Conservation (phyloP, 2,797 vertebrate species). For the Podarcis siculus region DNA sequence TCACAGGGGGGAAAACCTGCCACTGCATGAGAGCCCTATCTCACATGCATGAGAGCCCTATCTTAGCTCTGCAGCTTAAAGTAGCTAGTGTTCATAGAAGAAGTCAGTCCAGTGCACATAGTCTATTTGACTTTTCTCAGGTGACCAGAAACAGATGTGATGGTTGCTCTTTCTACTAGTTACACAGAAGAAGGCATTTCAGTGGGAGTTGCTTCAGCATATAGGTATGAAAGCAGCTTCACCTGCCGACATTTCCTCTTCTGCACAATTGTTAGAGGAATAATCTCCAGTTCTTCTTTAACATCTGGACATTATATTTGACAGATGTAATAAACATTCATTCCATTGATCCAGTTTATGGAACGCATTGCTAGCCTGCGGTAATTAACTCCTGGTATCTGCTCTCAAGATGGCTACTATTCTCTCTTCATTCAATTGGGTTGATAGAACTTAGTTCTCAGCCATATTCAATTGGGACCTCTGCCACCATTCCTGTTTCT, state of each 20-base stretch:
- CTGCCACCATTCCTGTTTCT: neutral
- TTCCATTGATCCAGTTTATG: neutral
- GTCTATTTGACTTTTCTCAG: neutral
- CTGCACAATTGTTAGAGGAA: neutral
- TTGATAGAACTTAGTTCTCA: neutral
- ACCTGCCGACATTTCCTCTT: neutral
- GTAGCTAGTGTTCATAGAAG: neutral
- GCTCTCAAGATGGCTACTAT: neutral
- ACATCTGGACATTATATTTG: neutral
- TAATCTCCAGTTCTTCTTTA: neutral
- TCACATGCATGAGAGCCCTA: too few species aligned
- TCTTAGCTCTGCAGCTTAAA: neutral
- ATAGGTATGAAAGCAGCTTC: neutral
- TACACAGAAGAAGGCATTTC: neutral
- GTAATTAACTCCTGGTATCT: neutral
- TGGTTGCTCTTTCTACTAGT: neutral
- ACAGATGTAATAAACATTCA: neutral
- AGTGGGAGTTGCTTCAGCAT: neutral
- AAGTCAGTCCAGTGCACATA: neutral
- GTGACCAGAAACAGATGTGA: neutral
- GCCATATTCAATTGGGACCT: neutral
- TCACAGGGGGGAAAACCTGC: accelerated
- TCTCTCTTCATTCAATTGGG: neutral
- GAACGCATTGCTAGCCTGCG: neutral
- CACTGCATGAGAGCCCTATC: too few species aligned